These are phyloP conservation scores for Eleutherodactylus coqui DNA, from an alignment of 2,797 vertebrate genomes.

Conservation along the genomic window DNA sequence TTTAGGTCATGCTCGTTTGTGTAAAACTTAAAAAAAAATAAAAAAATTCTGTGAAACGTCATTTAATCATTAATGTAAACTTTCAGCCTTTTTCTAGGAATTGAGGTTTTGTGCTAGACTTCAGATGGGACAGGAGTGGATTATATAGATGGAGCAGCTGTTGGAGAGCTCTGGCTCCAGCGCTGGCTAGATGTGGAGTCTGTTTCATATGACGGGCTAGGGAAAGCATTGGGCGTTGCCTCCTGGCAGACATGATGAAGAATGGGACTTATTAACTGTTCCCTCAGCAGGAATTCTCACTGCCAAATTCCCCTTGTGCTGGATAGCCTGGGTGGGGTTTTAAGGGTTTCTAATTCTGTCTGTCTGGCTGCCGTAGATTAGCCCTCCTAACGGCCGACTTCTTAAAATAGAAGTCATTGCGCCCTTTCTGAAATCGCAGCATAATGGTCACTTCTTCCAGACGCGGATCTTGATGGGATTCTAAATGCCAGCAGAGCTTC, in stretches of 20 bases:
- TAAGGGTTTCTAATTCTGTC: conserved; percentile 24
- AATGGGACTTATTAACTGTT: conserved; percentile 45
- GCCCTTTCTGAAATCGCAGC: not conserved
- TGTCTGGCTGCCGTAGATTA: not conserved
- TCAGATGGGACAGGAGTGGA: conserved; percentile 57
- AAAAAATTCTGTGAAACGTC: too few relatives aligned
- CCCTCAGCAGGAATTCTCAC: conserved; percentile 2
- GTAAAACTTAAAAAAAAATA: too few relatives aligned
- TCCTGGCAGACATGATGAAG: conserved; percentile 35
- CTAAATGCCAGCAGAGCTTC: not conserved
- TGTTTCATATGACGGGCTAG: conserved; percentile 3
- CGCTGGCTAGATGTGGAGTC: not conserved
- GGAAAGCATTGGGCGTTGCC: conserved; percentile 43
- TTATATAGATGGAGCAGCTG: not conserved
- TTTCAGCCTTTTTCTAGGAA: not conserved
- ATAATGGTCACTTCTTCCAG: conserved; percentile 9
- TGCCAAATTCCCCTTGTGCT: conserved; percentile 36
- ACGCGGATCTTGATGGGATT: not conserved
- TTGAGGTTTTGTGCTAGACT: not conserved
- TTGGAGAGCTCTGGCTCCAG: not conserved
- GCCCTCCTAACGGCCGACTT: not conserved
- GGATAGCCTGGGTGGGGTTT: conserved; percentile 30
- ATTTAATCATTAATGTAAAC: too few relatives aligned
- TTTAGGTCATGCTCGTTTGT: too few relatives aligned
- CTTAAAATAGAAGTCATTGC: conserved; percentile 19